These are phyloP conservation scores for Drosophila ezoana DNA, from an alignment of 2,888 invertebrate genomes.

Conservation along the genomic window DNA sequence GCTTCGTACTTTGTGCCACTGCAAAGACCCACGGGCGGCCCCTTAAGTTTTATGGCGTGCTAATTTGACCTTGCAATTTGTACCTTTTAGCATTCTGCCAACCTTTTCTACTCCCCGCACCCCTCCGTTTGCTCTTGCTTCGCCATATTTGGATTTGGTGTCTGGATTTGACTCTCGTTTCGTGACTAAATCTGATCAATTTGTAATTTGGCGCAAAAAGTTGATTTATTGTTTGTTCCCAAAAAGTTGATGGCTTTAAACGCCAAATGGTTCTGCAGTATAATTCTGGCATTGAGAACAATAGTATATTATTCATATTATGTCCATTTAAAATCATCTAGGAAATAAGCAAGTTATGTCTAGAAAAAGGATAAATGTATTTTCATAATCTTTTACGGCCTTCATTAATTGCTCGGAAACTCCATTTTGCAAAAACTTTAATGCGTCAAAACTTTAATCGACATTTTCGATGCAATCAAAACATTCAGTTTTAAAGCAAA, in stretches of 20 bases:
- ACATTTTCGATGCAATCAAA: no score
- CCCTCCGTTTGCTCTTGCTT: neutral
- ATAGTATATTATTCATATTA: slow-evolving; percentile 4
- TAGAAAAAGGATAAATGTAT: neutral
- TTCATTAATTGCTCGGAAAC: no score
- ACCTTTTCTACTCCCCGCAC: neutral
- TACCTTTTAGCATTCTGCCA: slow-evolving; percentile 58
- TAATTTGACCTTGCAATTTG: slow-evolving; percentile 68
- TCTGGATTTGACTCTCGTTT: slow-evolving; percentile 31
- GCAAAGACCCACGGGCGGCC: neutral
- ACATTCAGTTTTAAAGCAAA: no score
- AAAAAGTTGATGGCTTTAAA: slow-evolving; percentile 26
- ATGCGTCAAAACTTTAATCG: no score
- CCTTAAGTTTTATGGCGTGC: slow-evolving; percentile 55
- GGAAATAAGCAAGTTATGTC: neutral
- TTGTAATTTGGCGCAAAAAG: slow-evolving; percentile 17
- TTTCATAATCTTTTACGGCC: neutral
- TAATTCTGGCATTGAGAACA: neutral
- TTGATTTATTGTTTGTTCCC: slow-evolving; percentile 31
- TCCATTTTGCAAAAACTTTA: no score
- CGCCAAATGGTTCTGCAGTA: slow-evolving; percentile 9
- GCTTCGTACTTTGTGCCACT: slow-evolving; percentile 19
- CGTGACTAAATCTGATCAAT: slow-evolving; percentile 70
- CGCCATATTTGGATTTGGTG: slow-evolving; percentile 24
- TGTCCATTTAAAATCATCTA: neutral